Conservation (phyloP, 2,113 vertebrate species). For the Todiramphus saurophagus region DNA sequence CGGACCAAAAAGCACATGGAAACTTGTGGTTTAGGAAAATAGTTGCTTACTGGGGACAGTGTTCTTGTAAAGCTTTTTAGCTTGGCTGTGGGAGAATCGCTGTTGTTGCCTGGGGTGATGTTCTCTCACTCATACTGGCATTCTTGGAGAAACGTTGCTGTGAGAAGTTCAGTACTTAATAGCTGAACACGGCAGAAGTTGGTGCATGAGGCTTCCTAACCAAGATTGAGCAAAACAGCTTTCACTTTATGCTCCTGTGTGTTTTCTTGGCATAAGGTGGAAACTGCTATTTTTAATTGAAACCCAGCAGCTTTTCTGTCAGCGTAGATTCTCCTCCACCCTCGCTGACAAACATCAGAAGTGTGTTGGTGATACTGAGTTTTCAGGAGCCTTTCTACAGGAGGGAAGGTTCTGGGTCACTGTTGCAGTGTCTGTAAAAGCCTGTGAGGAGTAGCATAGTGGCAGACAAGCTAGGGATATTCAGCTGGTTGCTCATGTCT, state of each 20-base stretch:
- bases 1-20: not conserved
- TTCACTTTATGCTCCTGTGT: not conserved
- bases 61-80: not conserved
- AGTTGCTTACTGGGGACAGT: not conserved
- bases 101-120: not conserved
- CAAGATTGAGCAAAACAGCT: not conserved
- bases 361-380: not conserved
- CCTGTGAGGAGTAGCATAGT: not conserved
- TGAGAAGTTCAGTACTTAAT: not conserved
- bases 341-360: not conserved
- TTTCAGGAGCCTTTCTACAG: not conserved
- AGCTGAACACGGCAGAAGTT: not conserved
- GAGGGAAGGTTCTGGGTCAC: not conserved
- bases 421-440: not conserved
- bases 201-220: not conserved
- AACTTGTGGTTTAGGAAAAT: not conserved
- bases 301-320: not conserved
- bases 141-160: not conserved
- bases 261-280: not conserved
- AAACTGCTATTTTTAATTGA: not conserved
- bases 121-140: not conserved
- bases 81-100: not conserved
- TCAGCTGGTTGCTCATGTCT: rapidly evolving
- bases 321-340: not conserved
- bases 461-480: not conserved